A percentile compares a stretch with the other conserved stretches of the same genome.
These are phyloP conservation scores for Epinephelus moara DNA, from an alignment of 2,113 vertebrate species.

Conservation along the genomic window DNA sequence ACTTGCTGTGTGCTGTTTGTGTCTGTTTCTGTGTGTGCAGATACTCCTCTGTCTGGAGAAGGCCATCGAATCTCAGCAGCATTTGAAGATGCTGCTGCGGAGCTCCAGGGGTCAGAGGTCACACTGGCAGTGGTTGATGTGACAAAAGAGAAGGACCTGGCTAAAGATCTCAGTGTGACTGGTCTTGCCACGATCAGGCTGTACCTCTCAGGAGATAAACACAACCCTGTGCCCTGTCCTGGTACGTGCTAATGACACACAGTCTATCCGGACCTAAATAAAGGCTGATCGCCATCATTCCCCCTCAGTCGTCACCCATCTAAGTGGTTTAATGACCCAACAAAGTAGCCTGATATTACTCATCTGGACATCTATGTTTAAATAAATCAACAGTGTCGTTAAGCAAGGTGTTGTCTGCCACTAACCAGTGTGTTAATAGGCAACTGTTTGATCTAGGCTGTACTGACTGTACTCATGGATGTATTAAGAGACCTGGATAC, in stretches of 20 bases:
- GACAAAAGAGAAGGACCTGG: slow-evolving; percentile 86
- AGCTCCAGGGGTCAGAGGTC: slow-evolving; percentile 87
- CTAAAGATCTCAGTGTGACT: slow-evolving; percentile 84
- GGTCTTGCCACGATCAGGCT: slow-evolving; percentile 85
- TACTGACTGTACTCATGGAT: no score
- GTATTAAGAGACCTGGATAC: no score
- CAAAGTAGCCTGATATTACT: no score
- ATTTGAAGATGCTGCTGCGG: slow-evolving; percentile 86
- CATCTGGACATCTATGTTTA: no score
- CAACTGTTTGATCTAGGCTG: no score
- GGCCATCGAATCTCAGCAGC: slow-evolving; percentile 82
- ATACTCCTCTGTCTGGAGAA: slow-evolving; percentile 83
- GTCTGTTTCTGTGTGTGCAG: slow-evolving; percentile 72
- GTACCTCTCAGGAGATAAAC: slow-evolving; percentile 89
- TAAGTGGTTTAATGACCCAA: no score
- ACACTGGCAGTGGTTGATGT: slow-evolving; percentile 88
- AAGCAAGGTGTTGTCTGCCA: no score
- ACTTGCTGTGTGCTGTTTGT: background rate
- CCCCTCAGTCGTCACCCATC: no score
- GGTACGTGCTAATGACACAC: slow-evolving; percentile 77
- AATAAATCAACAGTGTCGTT: no score
- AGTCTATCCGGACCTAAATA: background rate
- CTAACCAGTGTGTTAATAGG: no score
- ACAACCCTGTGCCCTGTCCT: slow-evolving; percentile 87
- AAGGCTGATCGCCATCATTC: no score